These are phyloP conservation scores for Pseudochaenichthys georgianus DNA, from an alignment of 2,797 vertebrate genomes.

Conservation along the genomic window DNA sequence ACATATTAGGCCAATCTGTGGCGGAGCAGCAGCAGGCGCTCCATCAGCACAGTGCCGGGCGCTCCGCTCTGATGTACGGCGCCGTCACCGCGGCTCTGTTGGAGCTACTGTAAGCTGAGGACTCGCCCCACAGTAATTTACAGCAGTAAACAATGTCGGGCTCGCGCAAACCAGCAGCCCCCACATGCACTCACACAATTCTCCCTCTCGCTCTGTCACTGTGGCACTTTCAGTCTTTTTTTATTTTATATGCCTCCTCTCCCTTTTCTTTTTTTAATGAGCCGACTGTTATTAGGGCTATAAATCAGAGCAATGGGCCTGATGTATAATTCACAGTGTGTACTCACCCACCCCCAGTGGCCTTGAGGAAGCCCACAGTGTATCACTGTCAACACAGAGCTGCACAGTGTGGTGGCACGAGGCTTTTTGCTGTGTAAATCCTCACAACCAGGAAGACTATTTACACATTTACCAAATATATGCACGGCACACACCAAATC, in stretches of 20 bases:
- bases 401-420: conserved; percentile 48
- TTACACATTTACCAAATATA: conserved; percentile 32
- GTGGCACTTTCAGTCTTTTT: conserved; percentile 80
- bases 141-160: conserved; percentile 95
- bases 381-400: conserved; percentile 94
- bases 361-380: conserved; percentile 96
- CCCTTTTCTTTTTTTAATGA: conserved; percentile 96
- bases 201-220: conserved; percentile 71
- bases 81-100: conserved; percentile 91
- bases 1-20: conserved; percentile 95
- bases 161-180: conserved; percentile 68
- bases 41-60: conserved; percentile 89
- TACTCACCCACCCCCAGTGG: conserved; percentile 94
- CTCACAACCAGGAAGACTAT: conserved; percentile 8
- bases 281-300: conserved; percentile 98
- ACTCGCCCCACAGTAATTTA: conserved; percentile 93
- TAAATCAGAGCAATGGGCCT: conserved; percentile 98
- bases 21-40: conserved; percentile 67
- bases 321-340: conserved; percentile 99
- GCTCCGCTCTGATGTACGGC: conserved; percentile 91
- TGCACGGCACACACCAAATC: background rate
- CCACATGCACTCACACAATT: conserved; percentile 69
- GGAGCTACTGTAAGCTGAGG: conserved; percentile 89
- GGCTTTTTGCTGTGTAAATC: conserved; percentile 35
- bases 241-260: conserved; percentile 85